These are phyloP conservation scores for Remorina albescens DNA, from an alignment of 2,797 vertebrate species.

Conservation along the genomic window DNA sequence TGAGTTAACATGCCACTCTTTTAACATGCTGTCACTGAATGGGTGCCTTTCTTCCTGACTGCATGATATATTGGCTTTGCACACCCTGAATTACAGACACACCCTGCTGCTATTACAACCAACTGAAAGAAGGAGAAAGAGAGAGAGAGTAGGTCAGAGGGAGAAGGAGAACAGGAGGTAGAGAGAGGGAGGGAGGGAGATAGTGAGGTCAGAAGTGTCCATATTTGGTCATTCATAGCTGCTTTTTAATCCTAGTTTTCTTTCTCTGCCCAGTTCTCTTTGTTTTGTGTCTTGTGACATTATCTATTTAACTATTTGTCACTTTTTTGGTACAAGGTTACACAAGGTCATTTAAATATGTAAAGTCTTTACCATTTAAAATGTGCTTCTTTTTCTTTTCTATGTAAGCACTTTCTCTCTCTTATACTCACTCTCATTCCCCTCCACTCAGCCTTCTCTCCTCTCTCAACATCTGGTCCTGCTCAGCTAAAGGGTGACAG, in stretches of 20 bases:
- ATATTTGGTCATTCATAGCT: conserved; percentile 84
- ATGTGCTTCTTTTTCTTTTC: background rate
- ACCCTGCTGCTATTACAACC: conserved; percentile 77
- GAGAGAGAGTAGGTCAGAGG: conserved; percentile 54
- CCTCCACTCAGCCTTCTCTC: background rate
- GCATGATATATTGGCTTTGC: conserved; percentile 72
- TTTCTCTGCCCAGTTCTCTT: conserved; percentile 35
- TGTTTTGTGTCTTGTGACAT: conserved; percentile 29
- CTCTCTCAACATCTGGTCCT: conserved; percentile 63
- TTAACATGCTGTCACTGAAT: conserved; percentile 65
- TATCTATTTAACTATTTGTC: background rate
- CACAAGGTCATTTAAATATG: background rate
- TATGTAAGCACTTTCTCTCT: background rate
- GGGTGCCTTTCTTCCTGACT: conserved; percentile 67
- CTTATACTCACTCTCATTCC: background rate
- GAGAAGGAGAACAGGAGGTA: conserved; percentile 49
- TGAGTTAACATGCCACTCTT: conserved; percentile 54
- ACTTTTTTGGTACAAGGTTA: background rate
- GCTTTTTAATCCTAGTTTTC: conserved; percentile 53
- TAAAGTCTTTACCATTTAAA: background rate
- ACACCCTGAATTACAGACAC: conserved; percentile 80
- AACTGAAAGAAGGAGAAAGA: conserved; percentile 35
- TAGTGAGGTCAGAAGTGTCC: conserved; percentile 80
- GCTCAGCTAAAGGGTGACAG: conserved; percentile 51
- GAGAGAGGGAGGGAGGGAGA: conserved; percentile 54